Percentiles rank a stretch among this genome's conserved stretches.
These are phyloP conservation scores for Triplophysa siluroides DNA, from an alignment of 2,113 vertebrate genomes.

Conservation along the genomic window DNA sequence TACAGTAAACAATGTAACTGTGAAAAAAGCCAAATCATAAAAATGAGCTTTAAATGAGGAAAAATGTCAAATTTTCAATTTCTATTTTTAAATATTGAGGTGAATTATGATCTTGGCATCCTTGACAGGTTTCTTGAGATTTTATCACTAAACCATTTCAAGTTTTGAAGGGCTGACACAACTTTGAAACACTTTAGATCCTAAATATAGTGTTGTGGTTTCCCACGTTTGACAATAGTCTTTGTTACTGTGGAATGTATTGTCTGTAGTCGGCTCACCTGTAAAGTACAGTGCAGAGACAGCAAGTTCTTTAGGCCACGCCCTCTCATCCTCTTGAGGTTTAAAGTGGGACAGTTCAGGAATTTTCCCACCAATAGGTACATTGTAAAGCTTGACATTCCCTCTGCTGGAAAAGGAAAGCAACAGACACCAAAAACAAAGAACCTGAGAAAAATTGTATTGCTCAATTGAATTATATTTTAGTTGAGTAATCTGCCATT, in stretches of 20 bases:
- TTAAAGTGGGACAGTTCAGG: slow-evolving; percentile 70
- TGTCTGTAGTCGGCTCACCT: slow-evolving; percentile 66
- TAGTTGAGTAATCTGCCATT: too few species aligned
- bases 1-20: too few species aligned
- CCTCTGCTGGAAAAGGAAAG: slow-evolving; percentile 65
- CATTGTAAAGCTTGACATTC: slow-evolving; percentile 72
- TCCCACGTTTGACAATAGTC: neutral
- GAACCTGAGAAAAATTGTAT: too few species aligned
- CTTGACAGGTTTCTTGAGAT: neutral
- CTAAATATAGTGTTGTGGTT: neutral
- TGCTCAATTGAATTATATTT: too few species aligned
- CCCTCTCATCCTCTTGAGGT: slow-evolving; percentile 71
- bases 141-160: neutral
- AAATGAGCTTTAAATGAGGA: too few species aligned
- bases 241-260: slow-evolving; percentile 11
- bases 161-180: neutral
- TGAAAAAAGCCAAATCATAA: too few species aligned
- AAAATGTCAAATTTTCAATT: too few species aligned
- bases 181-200: neutral
- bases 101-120: neutral
- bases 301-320: slow-evolving; percentile 80
- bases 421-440: too few species aligned
- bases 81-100: too few species aligned
- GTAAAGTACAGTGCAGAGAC: slow-evolving; percentile 83
- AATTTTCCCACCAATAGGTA: slow-evolving; percentile 82